A percentile compares a stretch with the other conserved stretches of the same genome.
These are phyloP conservation scores for Trachurus trachurus DNA, from an alignment of 2,797 vertebrate species.

Conservation along the genomic window DNA sequence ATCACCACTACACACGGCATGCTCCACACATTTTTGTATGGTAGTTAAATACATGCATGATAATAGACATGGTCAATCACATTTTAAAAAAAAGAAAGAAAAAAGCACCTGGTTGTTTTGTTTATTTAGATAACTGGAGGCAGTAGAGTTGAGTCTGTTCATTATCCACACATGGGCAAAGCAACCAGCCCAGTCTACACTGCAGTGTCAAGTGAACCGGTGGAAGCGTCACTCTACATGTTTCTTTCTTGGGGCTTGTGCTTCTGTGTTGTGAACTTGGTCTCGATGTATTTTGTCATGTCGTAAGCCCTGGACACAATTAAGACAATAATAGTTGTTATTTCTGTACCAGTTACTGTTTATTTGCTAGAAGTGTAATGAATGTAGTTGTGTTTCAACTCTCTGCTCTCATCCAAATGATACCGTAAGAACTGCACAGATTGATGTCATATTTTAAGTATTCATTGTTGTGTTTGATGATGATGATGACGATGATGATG, in stretches of 20 bases:
- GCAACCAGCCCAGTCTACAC: conserved; percentile 1
- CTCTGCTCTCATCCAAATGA: conserved; percentile 51
- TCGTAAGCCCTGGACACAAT: conserved; percentile 46
- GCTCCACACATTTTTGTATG: conserved; percentile 40
- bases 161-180: conserved; percentile 12
- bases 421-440: conserved; percentile 59
- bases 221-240: conserved; percentile 20
- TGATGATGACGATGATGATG: not conserved
- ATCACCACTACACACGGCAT: conserved; percentile 57
- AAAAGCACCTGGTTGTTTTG: conserved; percentile 33
- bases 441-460: conserved; percentile 72
- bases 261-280: conserved; percentile 64
- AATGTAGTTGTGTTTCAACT: conserved; percentile 51
- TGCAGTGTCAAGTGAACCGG: conserved; percentile 20
- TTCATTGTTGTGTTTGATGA: conserved; percentile 45
- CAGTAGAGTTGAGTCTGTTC: conserved; percentile 13
- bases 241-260: conserved; percentile 48
- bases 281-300: conserved; percentile 43
- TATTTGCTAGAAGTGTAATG: conserved; percentile 34
- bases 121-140: conserved; percentile 35
- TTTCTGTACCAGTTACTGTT: conserved; percentile 46
- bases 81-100: not conserved
- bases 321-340: conserved; percentile 31
- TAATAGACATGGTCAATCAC: conserved; percentile 30
- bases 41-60: conserved; percentile 52